phyloP scores from a whole-genome alignment of 2,888 invertebrate genomes.

The Eupithecia pulchellata region DNA sequence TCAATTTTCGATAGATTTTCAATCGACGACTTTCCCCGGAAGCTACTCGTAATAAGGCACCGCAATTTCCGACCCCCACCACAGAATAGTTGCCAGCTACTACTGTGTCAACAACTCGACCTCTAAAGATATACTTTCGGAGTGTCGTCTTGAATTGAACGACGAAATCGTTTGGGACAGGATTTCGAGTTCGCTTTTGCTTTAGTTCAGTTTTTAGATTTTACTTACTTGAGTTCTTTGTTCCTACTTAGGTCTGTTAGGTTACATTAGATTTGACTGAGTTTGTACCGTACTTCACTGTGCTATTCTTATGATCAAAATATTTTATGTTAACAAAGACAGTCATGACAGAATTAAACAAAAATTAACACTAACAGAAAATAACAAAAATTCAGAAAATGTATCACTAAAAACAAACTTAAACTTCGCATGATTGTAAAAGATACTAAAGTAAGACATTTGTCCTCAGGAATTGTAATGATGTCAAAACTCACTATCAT shows the following conservation, averaged over 20 bases:
- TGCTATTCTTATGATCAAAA: no score
- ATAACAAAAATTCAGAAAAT: no score
- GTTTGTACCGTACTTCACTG: no score
- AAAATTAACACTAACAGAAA: no score
- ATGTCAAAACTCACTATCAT: no score
- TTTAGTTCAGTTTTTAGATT: constrained; percentile 18
- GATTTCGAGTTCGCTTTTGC: constrained; percentile 27
- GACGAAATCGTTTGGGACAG: constrained; percentile 30
- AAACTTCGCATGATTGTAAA: no score
- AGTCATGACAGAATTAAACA: no score
- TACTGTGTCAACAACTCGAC: constrained; percentile 66
- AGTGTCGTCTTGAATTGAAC: constrained; percentile 43
- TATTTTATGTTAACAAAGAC: no score
- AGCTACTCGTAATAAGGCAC: constrained; percentile 69
- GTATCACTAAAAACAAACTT: no score
- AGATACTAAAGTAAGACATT: no score
- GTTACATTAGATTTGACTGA: background rate
- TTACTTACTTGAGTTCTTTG: background rate
- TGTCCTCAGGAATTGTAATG: no score
- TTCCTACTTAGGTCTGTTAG: background rate
- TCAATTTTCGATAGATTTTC: constrained; percentile 67
- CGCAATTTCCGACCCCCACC: constrained; percentile 76
- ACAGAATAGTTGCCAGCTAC: constrained; percentile 46
- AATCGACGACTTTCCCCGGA: constrained; percentile 69
- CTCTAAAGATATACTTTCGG: constrained; percentile 62